These are phyloP conservation scores for Serrognathus titanus DNA, from an alignment of 2,888 invertebrate genomes.

Conservation along the genomic window DNA sequence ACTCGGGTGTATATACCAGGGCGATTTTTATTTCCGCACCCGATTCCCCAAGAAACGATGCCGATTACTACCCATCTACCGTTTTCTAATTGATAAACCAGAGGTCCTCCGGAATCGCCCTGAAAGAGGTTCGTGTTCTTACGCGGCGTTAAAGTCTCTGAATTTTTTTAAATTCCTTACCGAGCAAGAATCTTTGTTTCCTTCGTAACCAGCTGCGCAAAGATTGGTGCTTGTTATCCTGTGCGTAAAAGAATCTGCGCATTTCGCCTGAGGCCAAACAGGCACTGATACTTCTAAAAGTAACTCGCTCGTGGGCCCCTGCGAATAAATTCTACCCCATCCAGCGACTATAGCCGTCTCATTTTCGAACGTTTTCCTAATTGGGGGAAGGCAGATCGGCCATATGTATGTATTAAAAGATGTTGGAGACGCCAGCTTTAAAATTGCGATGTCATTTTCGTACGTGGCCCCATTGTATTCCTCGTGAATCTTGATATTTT, in stretches of 20 bases:
- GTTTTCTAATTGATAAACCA: slow-evolving; percentile 69
- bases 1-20: slow-evolving; percentile 81
- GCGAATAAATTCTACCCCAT: slow-evolving; percentile 74
- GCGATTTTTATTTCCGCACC: slow-evolving; percentile 70
- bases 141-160: too few species aligned
- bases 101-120: slow-evolving; percentile 85
- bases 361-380: slow-evolving; percentile 53
- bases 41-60: slow-evolving; percentile 82
- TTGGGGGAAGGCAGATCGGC: slow-evolving; percentile 79
- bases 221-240: slow-evolving; percentile 65
- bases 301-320: slow-evolving; percentile 57
- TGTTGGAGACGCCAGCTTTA: slow-evolving; percentile 64
- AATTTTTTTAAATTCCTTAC: slow-evolving; percentile 46
- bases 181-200: slow-evolving; percentile 81
- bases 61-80: slow-evolving; percentile 76
- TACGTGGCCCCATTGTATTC: slow-evolving; percentile 66
- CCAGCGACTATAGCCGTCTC: slow-evolving; percentile 68
- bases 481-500: slow-evolving; percentile 63
- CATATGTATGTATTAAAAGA: slow-evolving; percentile 76
- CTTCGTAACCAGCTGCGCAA: slow-evolving; percentile 74
- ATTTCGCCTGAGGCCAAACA: slow-evolving; percentile 69
- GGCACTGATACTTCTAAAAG: slow-evolving; percentile 77
- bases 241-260: slow-evolving; percentile 61
- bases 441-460: slow-evolving; percentile 73
- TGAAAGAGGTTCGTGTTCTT: slow-evolving; percentile 38